Percentiles rank a stretch among this genome's conserved stretches.
Evolutionary conservation across 2,113 vertebrate species (phyloP).

Genomic region (Channa argus): DNA sequence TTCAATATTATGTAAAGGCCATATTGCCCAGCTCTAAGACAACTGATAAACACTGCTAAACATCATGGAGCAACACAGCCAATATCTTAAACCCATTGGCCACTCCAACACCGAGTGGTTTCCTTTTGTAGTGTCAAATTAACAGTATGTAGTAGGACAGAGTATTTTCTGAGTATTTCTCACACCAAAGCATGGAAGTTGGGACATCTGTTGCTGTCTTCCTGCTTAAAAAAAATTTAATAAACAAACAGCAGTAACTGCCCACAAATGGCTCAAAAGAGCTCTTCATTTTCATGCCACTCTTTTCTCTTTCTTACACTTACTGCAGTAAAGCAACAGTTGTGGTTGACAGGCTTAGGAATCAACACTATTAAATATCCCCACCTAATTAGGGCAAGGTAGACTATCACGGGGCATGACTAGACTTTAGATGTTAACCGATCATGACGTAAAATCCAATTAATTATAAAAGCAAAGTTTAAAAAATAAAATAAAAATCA

Average conservation of each 20-base stretch:
- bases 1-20: too few relatives aligned
- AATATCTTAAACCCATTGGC: not conserved
- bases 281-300: slow-evolving; percentile 27
- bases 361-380: slow-evolving; percentile 71
- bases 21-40: too few relatives aligned
- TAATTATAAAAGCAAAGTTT: slow-evolving; percentile 18
- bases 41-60: too few relatives aligned
- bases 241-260: slow-evolving; percentile 26
- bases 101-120: not conserved
- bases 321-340: slow-evolving; percentile 36
- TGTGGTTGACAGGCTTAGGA: slow-evolving; percentile 72
- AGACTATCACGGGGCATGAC: slow-evolving; percentile 40
- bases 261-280: slow-evolving; percentile 54
- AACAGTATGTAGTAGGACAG: slow-evolving; percentile 15
- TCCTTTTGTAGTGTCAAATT: slow-evolving; percentile 12
- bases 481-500: not conserved
- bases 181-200: slow-evolving; percentile 50
- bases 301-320: slow-evolving; percentile 37
- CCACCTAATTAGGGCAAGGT: slow-evolving; percentile 64
- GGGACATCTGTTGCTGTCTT: slow-evolving; percentile 67
- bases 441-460: slow-evolving; percentile 26
- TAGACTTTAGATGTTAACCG: slow-evolving; percentile 25
- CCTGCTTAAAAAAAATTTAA: slow-evolving; percentile 49
- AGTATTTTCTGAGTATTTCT: slow-evolving; percentile 42
- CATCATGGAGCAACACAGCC: not conserved